Evolutionary conservation across 2,797 vertebrate genomes (phyloP), one percentile per base, ranked within the genome.

Genomic region (Apodemus agrarius): DNA sequence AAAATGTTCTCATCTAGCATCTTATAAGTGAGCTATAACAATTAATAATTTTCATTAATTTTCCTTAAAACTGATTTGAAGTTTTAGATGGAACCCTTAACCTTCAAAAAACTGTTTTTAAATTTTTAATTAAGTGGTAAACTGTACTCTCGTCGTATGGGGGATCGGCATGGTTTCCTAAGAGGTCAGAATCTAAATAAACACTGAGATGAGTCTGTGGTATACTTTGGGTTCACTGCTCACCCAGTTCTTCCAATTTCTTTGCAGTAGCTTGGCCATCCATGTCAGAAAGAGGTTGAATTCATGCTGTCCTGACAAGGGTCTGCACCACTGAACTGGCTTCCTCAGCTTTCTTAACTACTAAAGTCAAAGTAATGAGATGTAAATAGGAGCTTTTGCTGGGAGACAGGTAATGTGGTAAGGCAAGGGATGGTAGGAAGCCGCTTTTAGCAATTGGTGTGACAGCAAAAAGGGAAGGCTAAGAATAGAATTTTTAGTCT

Each of bases 41-140:
- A 97, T 98, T 98, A 97, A 98, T 97, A 97, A 98, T 96, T 98
- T 97, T 97, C 97, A 96, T 97, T 97, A 98, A 97, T 97, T 96
- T 98, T 97, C 85, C 94, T 96, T 96, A 92, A 95, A 97, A 97
- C 95, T 94, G 87, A 96, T 81, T 91, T 95, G 96, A 97, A 96
- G 96, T 97, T 98, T 97, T 67, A 76, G 96, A 97, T 65, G 91
- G 97, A 97, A 96, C 97, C 96, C 97, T 97, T 97, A 97, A 96
- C 97, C 96, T 97, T 98, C 94, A 96, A 95, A 95, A 97, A 96
- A 95, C 81, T 92, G 90, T 92, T 97, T 97, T 94, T 90, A 74
- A 94, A 91, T 3, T 90, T 97, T 92, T 97, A 97, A 97, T 98
- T 97, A 98, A 96, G 96, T 26, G 72, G 91, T 92, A 93, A 81